phyloP scores from a whole-genome alignment of 1,140 invertebrate genomes.

The Cydia fagiglandana region DNA sequence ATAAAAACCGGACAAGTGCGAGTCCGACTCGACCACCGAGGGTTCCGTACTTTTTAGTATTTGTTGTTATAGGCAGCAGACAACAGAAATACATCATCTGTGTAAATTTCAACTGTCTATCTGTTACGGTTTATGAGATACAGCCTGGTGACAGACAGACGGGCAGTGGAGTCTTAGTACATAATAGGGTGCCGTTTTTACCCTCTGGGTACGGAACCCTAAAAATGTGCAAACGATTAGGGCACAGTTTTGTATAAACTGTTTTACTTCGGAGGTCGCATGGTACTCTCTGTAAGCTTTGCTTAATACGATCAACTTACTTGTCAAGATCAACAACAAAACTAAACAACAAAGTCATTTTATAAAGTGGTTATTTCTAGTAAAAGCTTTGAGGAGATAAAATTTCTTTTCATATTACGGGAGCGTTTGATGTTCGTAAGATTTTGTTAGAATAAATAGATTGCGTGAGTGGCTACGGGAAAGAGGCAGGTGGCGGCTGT shows the following conservation, averaged over 20 bases:
- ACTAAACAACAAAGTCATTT: constrained; percentile 27
- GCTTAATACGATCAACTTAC: background rate
- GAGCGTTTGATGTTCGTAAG: constrained; percentile 26
- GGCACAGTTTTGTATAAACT: background rate
- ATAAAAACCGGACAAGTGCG: no score
- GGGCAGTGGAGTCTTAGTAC: no score
- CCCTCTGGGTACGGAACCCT: no score
- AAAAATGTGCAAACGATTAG: no score
- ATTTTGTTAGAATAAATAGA: constrained; percentile 23
- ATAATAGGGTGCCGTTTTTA: no score
- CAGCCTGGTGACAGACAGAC: no score
- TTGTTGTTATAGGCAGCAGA: no score
- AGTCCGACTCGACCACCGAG: no score
- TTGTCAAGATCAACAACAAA: background rate
- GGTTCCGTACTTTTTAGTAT: no score
- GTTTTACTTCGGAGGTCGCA: background rate
- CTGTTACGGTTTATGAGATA: no score
- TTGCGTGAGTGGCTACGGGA: constrained; percentile 25
- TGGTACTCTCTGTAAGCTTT: background rate
- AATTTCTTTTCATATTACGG: constrained; percentile 37
- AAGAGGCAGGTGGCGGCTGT: constrained; percentile 6
- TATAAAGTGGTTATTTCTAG: constrained; percentile 37
- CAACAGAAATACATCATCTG: no score
- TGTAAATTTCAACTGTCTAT: no score
- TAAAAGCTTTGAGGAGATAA: constrained; percentile 40